phyloP scores from a whole-genome alignment of 2,888 invertebrate genomes.

The Leptura quadrifasciata region DNA sequence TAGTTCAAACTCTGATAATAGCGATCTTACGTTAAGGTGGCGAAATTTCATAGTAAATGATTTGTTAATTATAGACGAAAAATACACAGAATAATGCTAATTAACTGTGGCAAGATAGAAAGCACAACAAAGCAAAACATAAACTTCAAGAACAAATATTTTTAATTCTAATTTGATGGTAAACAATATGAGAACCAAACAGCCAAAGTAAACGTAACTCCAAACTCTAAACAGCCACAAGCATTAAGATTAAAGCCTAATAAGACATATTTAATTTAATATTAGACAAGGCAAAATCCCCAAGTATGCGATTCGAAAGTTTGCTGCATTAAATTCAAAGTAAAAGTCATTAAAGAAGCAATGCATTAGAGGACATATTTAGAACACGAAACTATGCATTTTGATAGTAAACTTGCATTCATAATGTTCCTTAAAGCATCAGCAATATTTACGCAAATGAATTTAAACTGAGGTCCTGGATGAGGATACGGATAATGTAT shows the following conservation, averaged over 20 bases:
- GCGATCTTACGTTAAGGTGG: too few relatives aligned
- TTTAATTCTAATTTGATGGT: slow-evolving; percentile 5
- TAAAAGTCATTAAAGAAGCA: slow-evolving; percentile 61
- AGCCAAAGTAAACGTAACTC: slow-evolving; percentile 16
- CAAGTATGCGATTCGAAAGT: slow-evolving; percentile 61
- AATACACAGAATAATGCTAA: too few relatives aligned
- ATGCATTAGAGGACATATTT: slow-evolving; percentile 63
- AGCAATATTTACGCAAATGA: slow-evolving; percentile 57
- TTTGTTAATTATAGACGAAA: too few relatives aligned
- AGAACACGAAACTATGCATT: slow-evolving; percentile 61
- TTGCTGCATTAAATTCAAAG: slow-evolving; percentile 62
- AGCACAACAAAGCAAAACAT: background rate
- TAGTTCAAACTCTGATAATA: too few relatives aligned
- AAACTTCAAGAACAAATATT: slow-evolving; percentile 19
- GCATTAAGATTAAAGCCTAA: slow-evolving; percentile 43
- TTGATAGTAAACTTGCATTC: slow-evolving; percentile 57
- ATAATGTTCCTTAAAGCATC: slow-evolving; percentile 50
- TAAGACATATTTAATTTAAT: slow-evolving; percentile 62
- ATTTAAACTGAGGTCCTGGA: slow-evolving; percentile 46
- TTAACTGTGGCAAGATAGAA: background rate
- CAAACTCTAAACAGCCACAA: slow-evolving; percentile 15
- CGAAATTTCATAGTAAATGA: too few relatives aligned
- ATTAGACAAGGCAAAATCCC: slow-evolving; percentile 52
- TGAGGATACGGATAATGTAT: slow-evolving; percentile 32
- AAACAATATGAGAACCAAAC: background rate